Base-by-base conservation (phyloP, 2,888 invertebrate genomes). In the Hyppa rectilinea region DNA sequence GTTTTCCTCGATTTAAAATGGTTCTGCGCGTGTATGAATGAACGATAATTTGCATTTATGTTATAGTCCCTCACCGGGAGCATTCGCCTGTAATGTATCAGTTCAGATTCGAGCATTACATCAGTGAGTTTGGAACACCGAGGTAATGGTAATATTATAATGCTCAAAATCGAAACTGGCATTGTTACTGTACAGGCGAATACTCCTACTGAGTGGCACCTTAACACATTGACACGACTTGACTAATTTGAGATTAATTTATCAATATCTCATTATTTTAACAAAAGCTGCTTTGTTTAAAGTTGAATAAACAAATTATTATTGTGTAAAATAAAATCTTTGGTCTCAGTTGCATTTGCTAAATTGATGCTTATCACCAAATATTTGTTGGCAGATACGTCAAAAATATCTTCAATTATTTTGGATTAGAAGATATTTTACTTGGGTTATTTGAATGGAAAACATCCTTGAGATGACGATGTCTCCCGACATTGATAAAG, bases 401-500 rank as follows among this genome's bases (percentile, higher is more conserved):
- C 38, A 49, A 23, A 29, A 63, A 59, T 38, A 34, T 52, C 58
- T 69, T 68, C 10, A 7, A 45, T 66, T 43, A 45, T 56, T 58
- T 50, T 50, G n/a, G 53, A 59, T 47, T 62, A 47, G 20, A 5
- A 23, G 26, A 63, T 47, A 72, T 26, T 66, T 64, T 64, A 31
- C 50, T 47, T 65, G 36, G n/a, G 60, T 70, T 56, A 70, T 65
- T 71, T 65, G 17, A 60, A 75, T 72, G 88, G 90, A 87, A 90
- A 90, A 87, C 90, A 90, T 89, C 87, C 88, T 89, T 82, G 77
- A 86, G 63, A 59, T 49, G 63, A 61, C 74, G 71, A 81, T 82
- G 78, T 83, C 80, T 74, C 65, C 71, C 62, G 78, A 77, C 79
- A 77, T 83, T 73, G 75, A 78, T 70, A 77, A 86, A 84, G 85